A percentile compares a stretch with the other conserved stretches of the same genome.
phyloP scores from a whole-genome alignment of 2,797 vertebrate genomes.

The Synanceia verrucosa region DNA sequence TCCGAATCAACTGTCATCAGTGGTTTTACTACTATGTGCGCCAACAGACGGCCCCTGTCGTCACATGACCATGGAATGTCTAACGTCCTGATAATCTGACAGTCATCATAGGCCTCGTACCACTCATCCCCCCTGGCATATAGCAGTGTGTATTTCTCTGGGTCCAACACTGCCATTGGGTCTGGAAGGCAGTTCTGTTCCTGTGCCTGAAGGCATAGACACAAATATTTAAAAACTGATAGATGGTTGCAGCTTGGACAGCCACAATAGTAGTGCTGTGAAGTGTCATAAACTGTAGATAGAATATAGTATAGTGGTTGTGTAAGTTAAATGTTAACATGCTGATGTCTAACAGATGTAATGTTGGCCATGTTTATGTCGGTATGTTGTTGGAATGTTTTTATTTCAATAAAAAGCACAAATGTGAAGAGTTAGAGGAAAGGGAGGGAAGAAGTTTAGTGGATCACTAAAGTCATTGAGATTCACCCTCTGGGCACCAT shows the following conservation, averaged over 20 bases:
- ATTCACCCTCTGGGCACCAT: too few species aligned
- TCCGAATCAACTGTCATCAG: conserved; percentile 47
- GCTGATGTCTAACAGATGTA: background rate
- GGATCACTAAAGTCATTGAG: too few species aligned
- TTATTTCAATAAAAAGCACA: too few species aligned
- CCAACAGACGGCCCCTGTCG: conserved; percentile 47
- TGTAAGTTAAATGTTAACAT: background rate
- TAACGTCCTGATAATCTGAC: conserved; percentile 79
- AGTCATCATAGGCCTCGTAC: conserved; percentile 84
- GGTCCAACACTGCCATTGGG: conserved; percentile 75
- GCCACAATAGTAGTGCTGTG: background rate
- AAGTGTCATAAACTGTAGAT: background rate
- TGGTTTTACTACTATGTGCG: conserved; percentile 65
- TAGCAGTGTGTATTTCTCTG: conserved; percentile 77
- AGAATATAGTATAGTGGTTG: background rate
- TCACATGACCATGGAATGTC: conserved; percentile 75
- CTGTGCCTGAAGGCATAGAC: conserved; percentile 61
- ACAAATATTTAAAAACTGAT: background rate
- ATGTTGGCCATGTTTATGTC: background rate
- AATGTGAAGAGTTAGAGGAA: too few species aligned
- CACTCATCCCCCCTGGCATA: conserved; percentile 73
- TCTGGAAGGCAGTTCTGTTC: conserved; percentile 63
- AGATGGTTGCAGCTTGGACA: background rate
- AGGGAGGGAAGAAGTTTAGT: too few species aligned
- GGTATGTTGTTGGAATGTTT: background rate